Evolutionary conservation across 2,888 invertebrate species (phyloP), one percentile per base, ranked within the genome.

Genomic region (Lutraria lutraria): DNA sequence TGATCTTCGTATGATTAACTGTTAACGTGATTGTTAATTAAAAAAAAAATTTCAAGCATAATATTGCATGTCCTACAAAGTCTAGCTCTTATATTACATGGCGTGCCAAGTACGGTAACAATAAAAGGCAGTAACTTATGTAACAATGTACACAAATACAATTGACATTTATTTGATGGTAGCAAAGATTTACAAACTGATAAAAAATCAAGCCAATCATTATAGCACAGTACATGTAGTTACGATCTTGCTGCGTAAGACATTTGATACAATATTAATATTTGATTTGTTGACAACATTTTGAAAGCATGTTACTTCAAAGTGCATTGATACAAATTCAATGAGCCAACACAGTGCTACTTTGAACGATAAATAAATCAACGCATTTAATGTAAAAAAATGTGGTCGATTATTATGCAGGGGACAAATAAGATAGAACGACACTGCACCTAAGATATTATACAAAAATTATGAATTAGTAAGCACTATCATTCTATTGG

Each of bases 21-120:
- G 63, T 68, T 68, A 68, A n/a, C 63, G n/a, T 25, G 25, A 68
- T 25, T 68, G 63, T 68, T 25, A 68, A 68, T 68, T 68, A 68
- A 68, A 8, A 68, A 68, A 68, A 8, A n/a, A 68, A 63, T 63
- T 68, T 21, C n/a, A n/a, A 68, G 8, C 25, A 25, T 25, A 10
- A 25, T n/a, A 10, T 68, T 68, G 63, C 63, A 25, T 68, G 63
- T 25, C 13, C 25, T 68, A 68, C n/a, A 43, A 43, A 43, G 43
- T 43, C 43, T 60, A 21, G 12, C 60, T 0, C n/a, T 60, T 6
- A n/a, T 25, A 68, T 68, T 25, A 68, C 21, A 25, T 10, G 25
- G 0, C 12, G 25, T 68, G 63, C 63, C 63, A 68, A 68, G 25
- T 68, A 25, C 12, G 13, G 25, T 25, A 68, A 68, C 13, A n/a